Conservation (phyloP, 2,888 invertebrate species). For the Cataglyphis albicans region DNA sequence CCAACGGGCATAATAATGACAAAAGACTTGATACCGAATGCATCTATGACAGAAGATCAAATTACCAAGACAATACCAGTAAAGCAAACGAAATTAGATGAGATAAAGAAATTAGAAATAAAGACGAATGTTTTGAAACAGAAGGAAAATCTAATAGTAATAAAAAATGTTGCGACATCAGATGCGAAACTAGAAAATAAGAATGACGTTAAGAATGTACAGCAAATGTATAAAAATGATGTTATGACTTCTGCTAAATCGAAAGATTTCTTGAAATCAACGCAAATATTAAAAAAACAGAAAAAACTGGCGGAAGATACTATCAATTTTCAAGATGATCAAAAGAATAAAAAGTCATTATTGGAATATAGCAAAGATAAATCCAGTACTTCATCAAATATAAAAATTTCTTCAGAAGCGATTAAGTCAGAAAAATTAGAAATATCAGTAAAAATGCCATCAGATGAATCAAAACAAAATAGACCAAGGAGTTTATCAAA, state of each 20-base stretch:
- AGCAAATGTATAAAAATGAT: neutral
- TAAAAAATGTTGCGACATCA: neutral
- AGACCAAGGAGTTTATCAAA: neutral
- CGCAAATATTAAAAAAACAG: neutral
- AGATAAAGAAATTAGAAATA: neutral
- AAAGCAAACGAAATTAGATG: neutral
- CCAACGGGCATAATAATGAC: neutral
- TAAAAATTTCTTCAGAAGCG: neutral
- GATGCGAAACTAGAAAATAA: neutral
- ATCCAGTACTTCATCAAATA: neutral
- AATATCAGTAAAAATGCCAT: neutral
- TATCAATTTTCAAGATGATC: neutral
- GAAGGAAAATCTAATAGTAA: neutral
- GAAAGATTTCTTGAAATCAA: neutral
- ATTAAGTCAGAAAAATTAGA: neutral
- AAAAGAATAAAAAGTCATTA: neutral
- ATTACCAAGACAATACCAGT: neutral
- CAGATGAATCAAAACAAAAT: constrained; percentile 9
- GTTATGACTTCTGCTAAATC: neutral
- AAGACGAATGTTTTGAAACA: neutral
- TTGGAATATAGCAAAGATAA: neutral
- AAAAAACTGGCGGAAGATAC: neutral
- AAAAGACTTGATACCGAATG: neutral
- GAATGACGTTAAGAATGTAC: neutral
- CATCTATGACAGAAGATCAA: neutral